Conservation (phyloP, 2,113 vertebrate species). For the Murina feae region DNA sequence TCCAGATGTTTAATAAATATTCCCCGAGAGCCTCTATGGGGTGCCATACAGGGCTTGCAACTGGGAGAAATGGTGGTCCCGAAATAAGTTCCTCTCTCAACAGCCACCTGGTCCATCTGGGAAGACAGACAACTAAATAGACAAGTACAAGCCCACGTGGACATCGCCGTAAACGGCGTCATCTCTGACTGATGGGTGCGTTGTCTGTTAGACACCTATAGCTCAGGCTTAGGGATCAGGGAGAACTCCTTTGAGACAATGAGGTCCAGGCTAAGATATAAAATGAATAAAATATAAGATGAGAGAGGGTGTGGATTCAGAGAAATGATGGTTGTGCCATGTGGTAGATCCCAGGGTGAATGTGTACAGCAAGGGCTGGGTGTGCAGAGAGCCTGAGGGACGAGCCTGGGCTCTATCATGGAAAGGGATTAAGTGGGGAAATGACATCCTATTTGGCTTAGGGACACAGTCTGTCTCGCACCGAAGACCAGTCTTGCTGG, state of each 20-base stretch:
- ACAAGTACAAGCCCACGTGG: background rate
- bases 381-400: background rate
- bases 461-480: background rate
- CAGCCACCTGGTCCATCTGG: background rate
- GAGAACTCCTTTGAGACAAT: background rate
- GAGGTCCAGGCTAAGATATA: background rate
- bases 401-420: background rate
- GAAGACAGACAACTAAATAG: background rate
- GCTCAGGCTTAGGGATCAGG: background rate
- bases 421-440: background rate
- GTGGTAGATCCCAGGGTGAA: rapidly evolving
- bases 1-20: background rate
- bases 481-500: background rate
- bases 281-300: background rate
- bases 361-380: rapidly evolving
- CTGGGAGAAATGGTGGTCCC: background rate
- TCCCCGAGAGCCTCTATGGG: background rate
- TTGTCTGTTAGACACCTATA: background rate
- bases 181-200: background rate
- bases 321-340: background rate
- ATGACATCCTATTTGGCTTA: background rate
- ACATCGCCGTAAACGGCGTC: background rate
- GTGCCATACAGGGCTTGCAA: background rate
- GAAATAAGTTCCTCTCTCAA: background rate
- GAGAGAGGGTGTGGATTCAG: background rate